A percentile compares a stretch with the other conserved stretches of the same genome.
Evolutionary conservation across 2,888 invertebrate genomes (phyloP).

Genomic region (Dasypolia templi): DNA sequence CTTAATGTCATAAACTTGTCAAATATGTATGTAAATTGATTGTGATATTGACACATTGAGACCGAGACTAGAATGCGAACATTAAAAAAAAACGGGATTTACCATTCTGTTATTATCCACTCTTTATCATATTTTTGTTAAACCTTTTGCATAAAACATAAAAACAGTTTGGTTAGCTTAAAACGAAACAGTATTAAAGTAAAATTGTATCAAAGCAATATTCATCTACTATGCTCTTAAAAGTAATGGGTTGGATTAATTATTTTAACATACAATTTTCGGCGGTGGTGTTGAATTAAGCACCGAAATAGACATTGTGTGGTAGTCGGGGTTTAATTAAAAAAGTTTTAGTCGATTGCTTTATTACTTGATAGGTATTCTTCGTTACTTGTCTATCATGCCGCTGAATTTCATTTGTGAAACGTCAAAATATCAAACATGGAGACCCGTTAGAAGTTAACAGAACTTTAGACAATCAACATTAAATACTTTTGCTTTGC

Average conservation of each 20-base stretch:
- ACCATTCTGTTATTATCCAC: no score
- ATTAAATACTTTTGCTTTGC: conserved; percentile 35
- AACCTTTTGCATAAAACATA: not conserved
- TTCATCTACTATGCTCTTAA: conserved; percentile 37
- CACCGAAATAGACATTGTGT: conserved; percentile 59
- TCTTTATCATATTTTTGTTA: not conserved
- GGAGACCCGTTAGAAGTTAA: conserved; percentile 23
- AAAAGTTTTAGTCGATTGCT: conserved; percentile 65
- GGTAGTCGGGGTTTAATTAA: conserved; percentile 62
- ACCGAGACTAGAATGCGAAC: no score
- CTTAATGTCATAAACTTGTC: no score
- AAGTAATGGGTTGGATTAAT: conserved; percentile 37
- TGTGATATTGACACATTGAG: no score
- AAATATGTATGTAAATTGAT: no score
- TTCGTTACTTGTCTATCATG: conserved; percentile 53
- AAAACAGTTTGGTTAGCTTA: conserved; percentile 6
- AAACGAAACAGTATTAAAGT: conserved; percentile 12
- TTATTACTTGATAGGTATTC: conserved; percentile 59
- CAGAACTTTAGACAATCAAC: conserved; percentile 28
- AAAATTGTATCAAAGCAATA: conserved; percentile 16
- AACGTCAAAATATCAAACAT: conserved; percentile 53
- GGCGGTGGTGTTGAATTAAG: conserved; percentile 54
- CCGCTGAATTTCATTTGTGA: conserved; percentile 38
- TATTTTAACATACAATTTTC: conserved; percentile 48
- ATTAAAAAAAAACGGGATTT: no score